Evolutionary conservation across 2,888 invertebrate genomes (phyloP).

Genomic region (Amblyjoppa proteus): DNA sequence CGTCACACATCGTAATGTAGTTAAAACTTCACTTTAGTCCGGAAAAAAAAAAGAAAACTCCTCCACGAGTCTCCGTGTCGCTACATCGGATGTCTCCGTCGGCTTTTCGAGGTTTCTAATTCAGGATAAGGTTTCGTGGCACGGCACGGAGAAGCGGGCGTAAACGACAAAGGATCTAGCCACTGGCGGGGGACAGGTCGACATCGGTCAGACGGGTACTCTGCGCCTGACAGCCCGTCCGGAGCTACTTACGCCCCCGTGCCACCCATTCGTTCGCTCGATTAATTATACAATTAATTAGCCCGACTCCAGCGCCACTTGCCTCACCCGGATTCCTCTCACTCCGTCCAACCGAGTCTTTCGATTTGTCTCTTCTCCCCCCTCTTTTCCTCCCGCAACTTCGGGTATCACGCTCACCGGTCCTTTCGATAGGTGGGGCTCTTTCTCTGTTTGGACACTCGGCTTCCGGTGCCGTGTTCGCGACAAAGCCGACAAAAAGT

Average conservation of each 20-base stretch:
- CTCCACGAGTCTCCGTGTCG: background rate
- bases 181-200: slow-evolving; percentile 71
- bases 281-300: slow-evolving; percentile 78
- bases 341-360: slow-evolving; percentile 35
- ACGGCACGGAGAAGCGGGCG: slow-evolving; percentile 56
- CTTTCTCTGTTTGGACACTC: slow-evolving; percentile 26
- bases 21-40: background rate
- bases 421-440: slow-evolving; percentile 20
- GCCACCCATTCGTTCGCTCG: slow-evolving; percentile 73
- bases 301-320: slow-evolving; percentile 67
- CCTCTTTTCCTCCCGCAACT: background rate
- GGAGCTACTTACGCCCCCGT: slow-evolving; percentile 73
- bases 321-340: slow-evolving; percentile 33
- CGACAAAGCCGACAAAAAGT: slow-evolving; percentile 15
- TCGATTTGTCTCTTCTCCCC: slow-evolving; percentile 37
- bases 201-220: slow-evolving; percentile 75
- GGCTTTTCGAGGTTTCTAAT: slow-evolving; percentile 55
- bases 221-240: slow-evolving; percentile 73
- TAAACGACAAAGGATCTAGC: slow-evolving; percentile 71
- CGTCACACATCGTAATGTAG: slow-evolving; percentile 1
- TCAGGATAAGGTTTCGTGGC: slow-evolving; percentile 46
- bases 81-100: background rate
- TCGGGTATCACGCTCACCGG: background rate
- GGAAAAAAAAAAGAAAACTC: background rate
- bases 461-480: background rate